Evolutionary conservation across 1,140 invertebrate species (phyloP).

Genomic region (Pogonus chalceus): DNA sequence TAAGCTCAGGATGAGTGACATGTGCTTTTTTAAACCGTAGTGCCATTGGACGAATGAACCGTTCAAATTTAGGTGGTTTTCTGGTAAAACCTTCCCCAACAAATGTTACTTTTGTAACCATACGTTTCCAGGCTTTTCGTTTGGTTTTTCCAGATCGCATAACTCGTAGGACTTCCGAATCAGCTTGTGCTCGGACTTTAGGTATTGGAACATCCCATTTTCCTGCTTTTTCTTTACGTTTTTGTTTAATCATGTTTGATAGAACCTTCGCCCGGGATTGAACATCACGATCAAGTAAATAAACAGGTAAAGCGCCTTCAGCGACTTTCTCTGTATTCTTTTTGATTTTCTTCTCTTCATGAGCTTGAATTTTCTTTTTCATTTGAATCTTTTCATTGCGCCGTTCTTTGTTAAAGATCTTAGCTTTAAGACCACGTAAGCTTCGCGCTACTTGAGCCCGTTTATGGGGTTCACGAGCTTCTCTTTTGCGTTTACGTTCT

Average conservation of each 20-base stretch:
- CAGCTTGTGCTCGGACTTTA: slow-evolving; percentile 94
- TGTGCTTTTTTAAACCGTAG: slow-evolving; percentile 93
- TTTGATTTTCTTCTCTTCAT: slow-evolving; percentile 84
- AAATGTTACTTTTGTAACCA: slow-evolving; percentile 98
- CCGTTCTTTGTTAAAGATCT: slow-evolving; percentile 93
- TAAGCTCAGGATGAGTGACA: slow-evolving; percentile 98
- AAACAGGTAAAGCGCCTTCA: slow-evolving; percentile 90
- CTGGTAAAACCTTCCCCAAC: slow-evolving; percentile 97
- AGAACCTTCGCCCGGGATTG: slow-evolving; percentile 89
- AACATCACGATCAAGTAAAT: slow-evolving; percentile 93
- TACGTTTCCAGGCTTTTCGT: slow-evolving; percentile 97
- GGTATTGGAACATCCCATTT: slow-evolving; percentile 99
- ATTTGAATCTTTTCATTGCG: slow-evolving; percentile 98
- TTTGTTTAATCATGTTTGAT: slow-evolving; percentile 99
- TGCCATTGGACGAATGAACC: slow-evolving; percentile 98
- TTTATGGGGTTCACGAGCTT: slow-evolving; percentile 87
- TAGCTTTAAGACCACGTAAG: slow-evolving; percentile 92
- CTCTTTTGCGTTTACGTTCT: slow-evolving; percentile 90
- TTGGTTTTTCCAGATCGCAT: slow-evolving; percentile 89
- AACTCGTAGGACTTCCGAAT: slow-evolving; percentile 95
- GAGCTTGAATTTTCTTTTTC: slow-evolving; percentile 93
- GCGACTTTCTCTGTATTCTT: slow-evolving; percentile 72
- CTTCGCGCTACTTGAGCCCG: slow-evolving; percentile 81
- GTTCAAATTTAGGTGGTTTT: slow-evolving; percentile 98
- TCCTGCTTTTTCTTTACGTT: slow-evolving; percentile 98